A percentile compares a stretch with the other conserved stretches of the same genome.
phyloP scores from a whole-genome alignment of 2,113 vertebrate species.

The Rostratula benghalensis region DNA sequence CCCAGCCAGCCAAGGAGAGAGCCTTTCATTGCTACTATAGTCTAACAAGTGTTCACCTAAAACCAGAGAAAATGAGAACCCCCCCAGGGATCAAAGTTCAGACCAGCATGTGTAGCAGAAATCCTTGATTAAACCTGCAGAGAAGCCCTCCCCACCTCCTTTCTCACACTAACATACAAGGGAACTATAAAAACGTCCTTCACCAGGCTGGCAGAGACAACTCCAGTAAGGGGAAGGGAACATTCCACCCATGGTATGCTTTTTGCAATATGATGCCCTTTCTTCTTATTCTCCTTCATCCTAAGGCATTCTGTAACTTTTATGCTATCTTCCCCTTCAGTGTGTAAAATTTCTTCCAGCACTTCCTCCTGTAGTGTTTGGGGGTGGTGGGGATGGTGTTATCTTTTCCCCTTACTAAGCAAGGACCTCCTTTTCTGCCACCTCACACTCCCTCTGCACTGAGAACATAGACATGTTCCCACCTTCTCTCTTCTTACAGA shows the following conservation, averaged over 20 bases:
- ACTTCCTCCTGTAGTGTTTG: accelerated
- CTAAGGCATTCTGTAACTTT: not conserved
- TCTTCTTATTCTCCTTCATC: not conserved
- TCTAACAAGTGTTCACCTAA: not conserved
- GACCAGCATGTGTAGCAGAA: not conserved
- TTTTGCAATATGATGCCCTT: not conserved
- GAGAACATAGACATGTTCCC: not conserved
- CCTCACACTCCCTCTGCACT: not conserved
- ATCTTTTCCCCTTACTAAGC: not conserved
- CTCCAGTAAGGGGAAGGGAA: not conserved
- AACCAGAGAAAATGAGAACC: not conserved
- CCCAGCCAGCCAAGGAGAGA: not conserved
- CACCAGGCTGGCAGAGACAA: not conserved
- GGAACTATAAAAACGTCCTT: not conserved
- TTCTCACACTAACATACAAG: not conserved
- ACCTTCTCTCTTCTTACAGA: not conserved
- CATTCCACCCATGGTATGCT: too few species aligned
- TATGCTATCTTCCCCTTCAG: not conserved
- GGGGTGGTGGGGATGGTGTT: not conserved
- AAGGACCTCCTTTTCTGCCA: not conserved
- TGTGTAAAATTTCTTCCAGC: not conserved
- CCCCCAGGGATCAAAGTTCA: not conserved
- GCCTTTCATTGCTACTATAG: not conserved
- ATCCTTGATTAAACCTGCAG: not conserved
- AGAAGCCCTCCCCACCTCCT: not conserved